Percentiles rank a stretch among this genome's conserved stretches.
Evolutionary conservation across 30 jellyfish, hydroid and myxozoan genomes (phyloP).

Genomic region (Clytia hemisphaerica): DNA sequence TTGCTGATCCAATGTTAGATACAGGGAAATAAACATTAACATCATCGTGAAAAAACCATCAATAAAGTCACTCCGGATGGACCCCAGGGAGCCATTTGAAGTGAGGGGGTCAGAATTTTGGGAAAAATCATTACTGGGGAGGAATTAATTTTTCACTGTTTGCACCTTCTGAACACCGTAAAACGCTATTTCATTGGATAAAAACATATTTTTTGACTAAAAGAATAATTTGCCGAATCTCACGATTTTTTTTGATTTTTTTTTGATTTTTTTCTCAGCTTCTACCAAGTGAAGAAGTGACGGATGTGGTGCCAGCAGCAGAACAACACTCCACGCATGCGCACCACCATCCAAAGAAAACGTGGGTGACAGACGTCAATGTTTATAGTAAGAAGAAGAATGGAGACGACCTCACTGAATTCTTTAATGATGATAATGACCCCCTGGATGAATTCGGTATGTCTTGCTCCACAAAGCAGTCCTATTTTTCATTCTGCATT

Average conservation of each 20-base stretch:
- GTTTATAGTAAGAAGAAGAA: constrained; percentile 82
- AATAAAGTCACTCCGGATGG: too few relatives aligned
- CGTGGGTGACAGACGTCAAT: constrained; percentile 97
- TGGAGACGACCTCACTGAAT: constrained; percentile 44
- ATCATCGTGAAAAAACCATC: too few relatives aligned
- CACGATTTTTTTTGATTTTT: background rate
- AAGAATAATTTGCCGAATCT: too few relatives aligned
- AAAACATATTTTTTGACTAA: too few relatives aligned
- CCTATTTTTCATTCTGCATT: background rate
- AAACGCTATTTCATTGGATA: too few relatives aligned
- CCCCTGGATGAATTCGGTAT: constrained; percentile 77
- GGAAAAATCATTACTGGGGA: too few relatives aligned
- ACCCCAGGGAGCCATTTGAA: too few relatives aligned
- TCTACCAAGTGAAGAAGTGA: constrained; percentile 12
- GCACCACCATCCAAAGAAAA: constrained; percentile 33
- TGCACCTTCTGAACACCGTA: too few relatives aligned
- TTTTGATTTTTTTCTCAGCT: background rate
- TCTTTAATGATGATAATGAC: constrained; percentile 58
- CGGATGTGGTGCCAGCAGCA: constrained; percentile 8
- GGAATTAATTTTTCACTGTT: too few relatives aligned
- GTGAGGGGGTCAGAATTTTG: too few relatives aligned
- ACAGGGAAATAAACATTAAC: too few relatives aligned
- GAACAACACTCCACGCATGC: background rate
- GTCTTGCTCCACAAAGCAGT: constrained; percentile 4
- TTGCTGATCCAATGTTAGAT: too few relatives aligned